A percentile compares a stretch with the other conserved stretches of the same genome.
Evolutionary conservation across 2,113 vertebrate genomes (phyloP).

Genomic region (Platycercus adscitus): DNA sequence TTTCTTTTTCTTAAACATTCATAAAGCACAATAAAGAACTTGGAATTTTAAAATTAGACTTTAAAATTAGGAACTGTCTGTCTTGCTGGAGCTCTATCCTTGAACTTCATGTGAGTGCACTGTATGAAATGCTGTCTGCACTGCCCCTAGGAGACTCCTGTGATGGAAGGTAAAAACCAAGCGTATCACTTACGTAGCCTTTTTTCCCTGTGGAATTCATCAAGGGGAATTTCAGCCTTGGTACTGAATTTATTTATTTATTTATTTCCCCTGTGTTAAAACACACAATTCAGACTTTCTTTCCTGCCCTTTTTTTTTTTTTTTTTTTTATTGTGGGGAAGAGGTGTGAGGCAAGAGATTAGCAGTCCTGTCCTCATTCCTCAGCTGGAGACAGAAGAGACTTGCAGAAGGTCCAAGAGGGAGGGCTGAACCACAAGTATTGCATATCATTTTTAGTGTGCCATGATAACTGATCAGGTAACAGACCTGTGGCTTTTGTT

Average conservation of each 20-base stretch:
- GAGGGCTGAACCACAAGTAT: neutral
- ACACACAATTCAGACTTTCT: neutral
- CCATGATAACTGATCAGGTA: neutral
- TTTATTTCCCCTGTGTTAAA: neutral
- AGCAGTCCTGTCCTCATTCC: neutral
- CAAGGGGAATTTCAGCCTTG: neutral
- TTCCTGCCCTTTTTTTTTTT: neutral
- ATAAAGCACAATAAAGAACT: neutral
- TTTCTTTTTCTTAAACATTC: neutral
- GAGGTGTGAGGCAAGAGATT: neutral
- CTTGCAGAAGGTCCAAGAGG: neutral
- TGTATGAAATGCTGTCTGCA: neutral
- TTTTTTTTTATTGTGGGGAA: neutral
- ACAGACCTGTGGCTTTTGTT: neutral
- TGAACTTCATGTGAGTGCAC: neutral
- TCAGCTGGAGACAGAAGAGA: neutral
- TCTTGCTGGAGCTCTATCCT: neutral
- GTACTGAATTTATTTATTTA: neutral
- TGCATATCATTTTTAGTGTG: neutral
- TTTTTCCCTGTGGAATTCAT: neutral
- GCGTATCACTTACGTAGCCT: rapidly evolving
- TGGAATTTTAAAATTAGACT: neutral
- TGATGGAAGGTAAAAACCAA: neutral
- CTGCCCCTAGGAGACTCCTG: neutral
- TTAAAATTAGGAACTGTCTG: neutral